Evolutionary conservation across 2,888 invertebrate species (phyloP), one percentile per base, ranked within the genome.

Genomic region (Agonopterix arenella): DNA sequence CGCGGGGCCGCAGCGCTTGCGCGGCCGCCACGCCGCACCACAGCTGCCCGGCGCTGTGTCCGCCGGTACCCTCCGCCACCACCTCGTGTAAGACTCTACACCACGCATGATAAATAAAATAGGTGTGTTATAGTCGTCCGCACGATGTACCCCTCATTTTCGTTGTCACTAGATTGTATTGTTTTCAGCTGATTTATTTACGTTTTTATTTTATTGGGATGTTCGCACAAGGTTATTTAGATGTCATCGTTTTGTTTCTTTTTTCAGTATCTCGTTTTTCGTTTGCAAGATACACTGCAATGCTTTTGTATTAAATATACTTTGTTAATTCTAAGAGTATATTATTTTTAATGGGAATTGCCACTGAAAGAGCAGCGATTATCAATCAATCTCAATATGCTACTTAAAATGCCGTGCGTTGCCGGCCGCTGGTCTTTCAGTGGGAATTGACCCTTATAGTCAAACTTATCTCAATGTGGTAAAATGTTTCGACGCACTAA

Each of bases 51-150:
- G 52, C 48, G 45, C 54, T 46, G 40, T 50, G 56, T 57, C 57
- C 47, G 28, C 28, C 66, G 8, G 52, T 47, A 44, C 54, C 46
- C 38, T 50, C 57, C 58, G 57, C 47, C 53, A 54, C 46, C 57
- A 54, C 61, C 62, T 54, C 75, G 70, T 60, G 84, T 84, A 84
- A 85, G 85, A 72, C 71, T 66, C 69, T 66, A 61, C 70, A 61
- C 68, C 75, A 76, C 74, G 85, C 85, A 84, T 84, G 84, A 80
- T 69, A 59, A 49, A 47, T 49, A 49, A 45, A 28, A 83, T 84
- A 84, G 84, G 84, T 84, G 82, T 84, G 84, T 84, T 76, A 66
- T 73, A 79, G 75, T 60, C 66, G 71, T 58, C 63, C 61, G 72
- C 79, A 74, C 73, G 59, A 45, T 57, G 28, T 28, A 52, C 54